Evolutionary conservation across 1,140 invertebrate genomes (phyloP), one percentile per base, ranked within the genome.

Genomic region (Drosophila ercepeae): DNA sequence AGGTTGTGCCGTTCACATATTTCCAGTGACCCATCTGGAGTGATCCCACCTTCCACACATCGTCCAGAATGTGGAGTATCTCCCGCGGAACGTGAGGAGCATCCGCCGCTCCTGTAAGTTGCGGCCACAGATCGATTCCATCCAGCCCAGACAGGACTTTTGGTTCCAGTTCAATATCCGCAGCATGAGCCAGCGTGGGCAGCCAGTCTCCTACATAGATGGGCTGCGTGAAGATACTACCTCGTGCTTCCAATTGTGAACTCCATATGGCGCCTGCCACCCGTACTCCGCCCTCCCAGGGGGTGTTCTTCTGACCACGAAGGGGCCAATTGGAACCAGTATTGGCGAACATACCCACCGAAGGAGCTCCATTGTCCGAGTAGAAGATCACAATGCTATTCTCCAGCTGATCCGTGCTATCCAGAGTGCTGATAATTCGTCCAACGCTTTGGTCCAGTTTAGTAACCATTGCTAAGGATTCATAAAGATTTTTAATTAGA

Each of bases 151-250:
- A 7, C 3, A 18, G 9, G 2, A 65, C 7, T 32, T 32, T 1
- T 96, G 91, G 4, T 78, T 25, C 13, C 16, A 73, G 27, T 19
- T 75, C 45, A 25, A 84, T 76, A n/a, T 67, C 65, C 34, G 93
- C 93, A 11, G 94, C 94, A 52, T 92, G 92, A 25, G 92, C 94
- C 0, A 99, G 91, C 0, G 97, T 98, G 0, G 97, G 97, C 27
- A 98, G 84, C 96, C 97, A 98, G 91, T 98, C 97, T 9, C 93
- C 93, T 3, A 98, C 94, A 75, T 97, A 96, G 82, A 98, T 95
- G 57, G 97, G 92, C 36, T 96, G 93, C 63, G 95, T 94, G 34
- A 94, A 95, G 0, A 96, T 93, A 75, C 94, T 90, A 72, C 93
- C 92, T 7, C 92, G 91, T 36, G 89, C 89, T 81, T 90, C 91